phyloP scores from a whole-genome alignment of 2,113 vertebrate species.

The Protomyctophum bolini region DNA sequence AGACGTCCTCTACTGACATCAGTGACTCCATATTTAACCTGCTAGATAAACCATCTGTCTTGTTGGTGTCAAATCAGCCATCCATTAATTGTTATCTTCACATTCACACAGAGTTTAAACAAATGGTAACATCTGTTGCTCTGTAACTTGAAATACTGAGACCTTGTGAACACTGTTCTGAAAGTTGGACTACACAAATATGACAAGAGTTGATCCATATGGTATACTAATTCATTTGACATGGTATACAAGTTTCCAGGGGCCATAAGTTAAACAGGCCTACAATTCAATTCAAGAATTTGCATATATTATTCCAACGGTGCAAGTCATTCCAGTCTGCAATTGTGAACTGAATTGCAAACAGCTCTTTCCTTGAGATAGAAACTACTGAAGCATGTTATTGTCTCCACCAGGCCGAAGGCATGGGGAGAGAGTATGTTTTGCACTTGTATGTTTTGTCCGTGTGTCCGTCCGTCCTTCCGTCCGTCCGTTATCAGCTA shows the following conservation, averaged over 20 bases:
- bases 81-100: slow-evolving; percentile 7
- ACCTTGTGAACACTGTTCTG: not conserved
- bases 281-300: slow-evolving; percentile 13
- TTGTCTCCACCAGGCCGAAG: too few relatives aligned
- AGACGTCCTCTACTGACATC: slow-evolving; percentile 22
- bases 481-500: too few relatives aligned
- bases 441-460: too few relatives aligned
- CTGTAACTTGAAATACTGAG: not conserved
- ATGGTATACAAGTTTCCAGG: not conserved
- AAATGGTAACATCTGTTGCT: slow-evolving; percentile 7
- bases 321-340: not conserved
- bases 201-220: not conserved
- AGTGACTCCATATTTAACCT: slow-evolving; percentile 26
- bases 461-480: too few relatives aligned
- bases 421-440: too few relatives aligned
- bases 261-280: not conserved
- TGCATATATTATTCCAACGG: slow-evolving; percentile 2
- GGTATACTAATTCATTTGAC: not conserved
- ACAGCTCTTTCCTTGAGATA: slow-evolving; percentile 45
- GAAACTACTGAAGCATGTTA: slow-evolving; percentile 22
- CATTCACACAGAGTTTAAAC: not conserved
- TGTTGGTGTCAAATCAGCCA: not conserved
- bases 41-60: slow-evolving; percentile 24
- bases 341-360: slow-evolving; percentile 42
- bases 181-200: not conserved